phyloP scores from a whole-genome alignment of 2,797 vertebrate genomes.

The Chromis chromis region DNA sequence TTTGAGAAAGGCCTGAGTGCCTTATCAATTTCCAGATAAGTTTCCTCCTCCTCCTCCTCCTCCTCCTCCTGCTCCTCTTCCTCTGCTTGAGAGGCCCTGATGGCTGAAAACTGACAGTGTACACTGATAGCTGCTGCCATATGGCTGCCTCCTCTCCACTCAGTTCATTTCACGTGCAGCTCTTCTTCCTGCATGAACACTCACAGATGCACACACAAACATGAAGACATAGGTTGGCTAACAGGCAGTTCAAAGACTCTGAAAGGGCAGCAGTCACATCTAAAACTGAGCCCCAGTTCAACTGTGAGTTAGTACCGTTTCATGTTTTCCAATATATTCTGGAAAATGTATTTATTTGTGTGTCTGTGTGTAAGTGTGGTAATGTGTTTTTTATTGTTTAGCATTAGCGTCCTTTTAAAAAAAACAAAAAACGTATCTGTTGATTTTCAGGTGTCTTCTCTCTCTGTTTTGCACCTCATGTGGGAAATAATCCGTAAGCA shows the following conservation, averaged over 20 bases:
- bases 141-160: constrained; percentile 41
- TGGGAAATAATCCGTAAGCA: neutral
- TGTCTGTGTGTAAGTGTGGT: neutral
- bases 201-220: neutral
- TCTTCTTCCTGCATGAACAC: constrained; percentile 17
- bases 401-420: neutral
- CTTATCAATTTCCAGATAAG: constrained; percentile 63
- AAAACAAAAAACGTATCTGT: no score
- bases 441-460: neutral
- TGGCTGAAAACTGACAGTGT: constrained; percentile 57
- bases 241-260: neutral
- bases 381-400: neutral
- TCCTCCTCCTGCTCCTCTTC: constrained; percentile 32
- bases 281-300: neutral
- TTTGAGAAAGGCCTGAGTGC: constrained; percentile 47
- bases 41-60: constrained; percentile 52
- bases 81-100: constrained; percentile 43
- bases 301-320: constrained; percentile 1
- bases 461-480: constrained; percentile 15
- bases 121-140: constrained; percentile 43
- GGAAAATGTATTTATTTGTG: neutral
- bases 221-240: neutral
- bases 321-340: neutral
- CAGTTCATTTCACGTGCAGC: constrained; percentile 21
- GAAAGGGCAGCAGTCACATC: neutral